Evolutionary conservation across 2,113 vertebrate genomes (phyloP), one percentile per base, ranked within the genome.

Genomic region (Onychorhynchus coronatus): DNA sequence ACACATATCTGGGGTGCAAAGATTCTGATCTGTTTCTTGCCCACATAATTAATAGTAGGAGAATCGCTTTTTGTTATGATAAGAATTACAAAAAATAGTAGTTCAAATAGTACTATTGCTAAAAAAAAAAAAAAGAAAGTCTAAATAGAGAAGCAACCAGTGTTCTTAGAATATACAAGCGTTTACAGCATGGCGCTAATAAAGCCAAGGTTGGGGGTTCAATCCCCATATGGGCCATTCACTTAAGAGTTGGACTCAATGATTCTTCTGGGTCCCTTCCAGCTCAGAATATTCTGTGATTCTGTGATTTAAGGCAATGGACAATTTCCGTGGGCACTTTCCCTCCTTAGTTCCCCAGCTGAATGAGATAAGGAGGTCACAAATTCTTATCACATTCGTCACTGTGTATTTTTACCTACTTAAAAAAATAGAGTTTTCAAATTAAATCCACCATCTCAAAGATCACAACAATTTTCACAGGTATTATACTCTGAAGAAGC

Each of bases 171-270:
- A 67, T 44, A 70, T 66, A 5, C 9, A 63, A 72, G 5, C 9
- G 24, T 59, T 96, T 97, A 96, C 88, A 97, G 77, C 83, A 72
- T 96, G 95, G 81, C 94, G 46, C n/a, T 61, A 90, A 90, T 96
- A 95, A 97, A 81, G 84, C 96, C 95, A 97, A 97, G 87, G 66
- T 92, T 74, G 76, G 86, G 76, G 82, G 94, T 97, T 97, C 91
- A 59, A n/a, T 67, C 19, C 19, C 10, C 4, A 20, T 28, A 33
- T 23, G 18, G 27, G 10, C 10, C 23, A 52, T 66, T 73, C 9
- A 33, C 58, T 52, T 52, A 46, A 61, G 31, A 59, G 7, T 41
- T 35, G 50, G n/a, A 35, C 5, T 42, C 37, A 42, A 7, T 24
- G 23, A n/a, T 25, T 30, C 58, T 39, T 82, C 5, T 74, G 44